Evolutionary conservation across 2,113 vertebrate species (phyloP).

Genomic region (Muntiacus reevesi): DNA sequence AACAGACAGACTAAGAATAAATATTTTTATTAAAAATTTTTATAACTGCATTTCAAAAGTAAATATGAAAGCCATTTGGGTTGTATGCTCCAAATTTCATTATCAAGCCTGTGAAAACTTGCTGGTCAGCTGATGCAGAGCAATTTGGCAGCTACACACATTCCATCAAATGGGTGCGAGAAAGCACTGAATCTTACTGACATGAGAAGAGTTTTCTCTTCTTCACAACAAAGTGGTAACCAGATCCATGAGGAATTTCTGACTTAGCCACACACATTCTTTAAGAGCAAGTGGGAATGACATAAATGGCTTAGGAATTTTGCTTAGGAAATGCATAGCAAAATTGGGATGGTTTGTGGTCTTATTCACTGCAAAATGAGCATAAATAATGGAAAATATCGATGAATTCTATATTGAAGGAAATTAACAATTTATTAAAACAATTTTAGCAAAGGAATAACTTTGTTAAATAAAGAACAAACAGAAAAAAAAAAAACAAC

Average conservation of each 20-base stretch:
- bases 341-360: not conserved
- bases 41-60: conserved; percentile 33
- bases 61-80: conserved; percentile 6
- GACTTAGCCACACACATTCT: not conserved
- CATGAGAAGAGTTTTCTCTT: not conserved
- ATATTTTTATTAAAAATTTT: conserved; percentile 27
- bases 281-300: not conserved
- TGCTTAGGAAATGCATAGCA: not conserved
- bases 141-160: not conserved
- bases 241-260: not conserved
- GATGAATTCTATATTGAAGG: not conserved
- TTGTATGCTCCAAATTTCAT: not conserved
- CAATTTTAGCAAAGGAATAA: not conserved
- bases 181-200: not conserved
- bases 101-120: not conserved
- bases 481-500: not conserved
- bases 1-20: not conserved
- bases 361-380: not conserved
- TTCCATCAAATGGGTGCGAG: not conserved
- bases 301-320: not conserved
- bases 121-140: not conserved
- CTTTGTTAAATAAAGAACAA: not conserved
- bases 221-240: not conserved
- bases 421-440: not conserved
- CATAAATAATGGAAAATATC: not conserved